Base-by-base conservation (phyloP, 2,888 invertebrate species). In the Bhutanitis thaidina region DNA sequence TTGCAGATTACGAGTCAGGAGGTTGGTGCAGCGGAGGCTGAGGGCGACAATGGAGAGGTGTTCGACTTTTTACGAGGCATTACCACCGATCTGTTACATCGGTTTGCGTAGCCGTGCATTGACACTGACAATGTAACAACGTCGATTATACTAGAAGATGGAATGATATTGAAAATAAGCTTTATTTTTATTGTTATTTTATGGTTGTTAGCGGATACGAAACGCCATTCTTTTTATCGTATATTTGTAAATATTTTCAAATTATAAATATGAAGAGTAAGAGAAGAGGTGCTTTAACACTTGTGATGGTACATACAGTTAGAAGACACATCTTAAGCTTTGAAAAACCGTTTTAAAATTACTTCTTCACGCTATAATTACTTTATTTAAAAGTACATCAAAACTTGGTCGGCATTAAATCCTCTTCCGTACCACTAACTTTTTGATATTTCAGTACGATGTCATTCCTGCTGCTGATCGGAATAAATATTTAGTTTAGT, bases 61-160 rank as follows among this genome's bases (percentile, higher is more conserved):
- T 75, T 87, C 43, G 83, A 80, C 57, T 86, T 80, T 69, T 64
- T 89, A 29, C 72, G 73, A 55, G 89, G 84, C 59, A 71, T 88
- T 71, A 88, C 86, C 44, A 80, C 81, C 37, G 86, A 87, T 61
- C 74, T 88, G 55, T 60, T 88, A 39, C 80, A 88, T 43, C 77
- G 80, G 59, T 86, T 89, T 59, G 60, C 78, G 51, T 85, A 77
- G 69, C 59, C 52, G 20, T 9, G 13, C 36, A 12, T 51, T 30
- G 37, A 48, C 43, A 44, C 12, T 12, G 32, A 43, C 32, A 27
- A 15, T 34, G 25, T 40, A 25, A 34, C 16, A 29, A 36, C 40
- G 14, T 44, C 37, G 13, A 34, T 30, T 25, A 39, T 39, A 27
- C 43, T 46, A 32, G 9, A 37, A 41, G 10, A 37, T 41, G 14